These are phyloP conservation scores for Colletes gigas DNA, from an alignment of 1,140 invertebrate species.

Conservation along the genomic window DNA sequence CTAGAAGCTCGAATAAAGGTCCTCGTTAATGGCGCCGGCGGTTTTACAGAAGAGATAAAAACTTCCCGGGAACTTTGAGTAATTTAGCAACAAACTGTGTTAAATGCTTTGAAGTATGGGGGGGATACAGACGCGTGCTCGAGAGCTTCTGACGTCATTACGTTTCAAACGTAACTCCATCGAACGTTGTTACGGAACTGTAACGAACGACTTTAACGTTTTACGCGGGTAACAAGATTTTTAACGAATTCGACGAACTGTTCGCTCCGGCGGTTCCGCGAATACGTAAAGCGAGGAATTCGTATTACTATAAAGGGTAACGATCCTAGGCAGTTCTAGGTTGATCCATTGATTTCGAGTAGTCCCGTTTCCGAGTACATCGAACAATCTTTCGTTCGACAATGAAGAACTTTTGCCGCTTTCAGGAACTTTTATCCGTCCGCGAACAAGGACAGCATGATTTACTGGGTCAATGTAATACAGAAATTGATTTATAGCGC, in stretches of 20 bases:
- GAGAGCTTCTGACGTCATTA: neutral
- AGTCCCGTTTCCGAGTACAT: neutral
- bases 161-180: neutral
- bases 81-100: neutral
- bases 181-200: neutral
- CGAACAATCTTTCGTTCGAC: neutral
- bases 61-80: neutral
- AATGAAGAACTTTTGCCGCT: neutral
- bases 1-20: neutral
- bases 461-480: constrained; percentile 1
- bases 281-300: no score
- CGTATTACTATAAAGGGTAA: no score
- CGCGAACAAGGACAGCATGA: neutral
- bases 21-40: neutral
- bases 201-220: neutral
- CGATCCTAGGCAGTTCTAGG: no score
- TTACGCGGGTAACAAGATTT: no score
- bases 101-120: neutral
- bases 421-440: constrained; percentile 2
- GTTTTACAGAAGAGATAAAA: neutral
- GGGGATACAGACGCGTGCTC: neutral
- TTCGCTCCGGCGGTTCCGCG: no score
- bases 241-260: no score
- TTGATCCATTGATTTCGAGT: constrained; percentile 2
- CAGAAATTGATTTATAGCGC: neutral